Percentiles rank a stretch among this genome's conserved stretches.
These are phyloP conservation scores for Varanus komodoensis DNA, from an alignment of 2,113 vertebrate species.

Conservation along the genomic window DNA sequence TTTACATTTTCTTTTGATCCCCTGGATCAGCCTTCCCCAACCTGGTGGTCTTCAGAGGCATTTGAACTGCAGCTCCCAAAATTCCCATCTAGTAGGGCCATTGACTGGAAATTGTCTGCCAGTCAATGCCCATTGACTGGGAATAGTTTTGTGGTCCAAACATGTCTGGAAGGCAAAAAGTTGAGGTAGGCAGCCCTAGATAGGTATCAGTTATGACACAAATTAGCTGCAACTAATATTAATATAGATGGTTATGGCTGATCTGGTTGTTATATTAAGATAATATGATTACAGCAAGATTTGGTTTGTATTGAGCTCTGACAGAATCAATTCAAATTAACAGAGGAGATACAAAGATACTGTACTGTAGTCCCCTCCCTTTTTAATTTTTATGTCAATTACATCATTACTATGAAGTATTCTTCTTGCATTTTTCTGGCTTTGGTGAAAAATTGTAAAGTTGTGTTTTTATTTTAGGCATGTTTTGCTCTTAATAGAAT, in stretches of 20 bases:
- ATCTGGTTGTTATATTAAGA: neutral
- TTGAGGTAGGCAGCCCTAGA: too few species aligned
- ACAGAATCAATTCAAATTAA: neutral
- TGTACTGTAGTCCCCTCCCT: neutral
- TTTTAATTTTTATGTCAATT: neutral
- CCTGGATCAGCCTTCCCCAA: too few species aligned
- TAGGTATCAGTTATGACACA: neutral
- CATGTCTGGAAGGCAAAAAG: too few species aligned
- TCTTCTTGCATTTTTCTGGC: neutral
- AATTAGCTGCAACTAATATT: neutral
- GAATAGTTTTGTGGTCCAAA: too few species aligned
- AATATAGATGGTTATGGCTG: neutral
- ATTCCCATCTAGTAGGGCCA: too few species aligned
- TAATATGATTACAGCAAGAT: neutral
- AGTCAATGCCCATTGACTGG: too few species aligned
- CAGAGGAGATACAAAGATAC: neutral
- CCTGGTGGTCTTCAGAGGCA: too few species aligned
- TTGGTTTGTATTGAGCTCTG: neutral
- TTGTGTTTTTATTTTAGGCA: neutral
- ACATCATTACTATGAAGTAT: neutral
- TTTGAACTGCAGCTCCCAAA: too few species aligned
- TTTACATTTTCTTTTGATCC: neutral
- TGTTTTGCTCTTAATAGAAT: neutral
- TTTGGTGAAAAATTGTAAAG: neutral
- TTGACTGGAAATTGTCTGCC: too few species aligned